These are phyloP conservation scores for Camponotus vicinus DNA, from an alignment of 1,140 invertebrate genomes.

Conservation along the genomic window DNA sequence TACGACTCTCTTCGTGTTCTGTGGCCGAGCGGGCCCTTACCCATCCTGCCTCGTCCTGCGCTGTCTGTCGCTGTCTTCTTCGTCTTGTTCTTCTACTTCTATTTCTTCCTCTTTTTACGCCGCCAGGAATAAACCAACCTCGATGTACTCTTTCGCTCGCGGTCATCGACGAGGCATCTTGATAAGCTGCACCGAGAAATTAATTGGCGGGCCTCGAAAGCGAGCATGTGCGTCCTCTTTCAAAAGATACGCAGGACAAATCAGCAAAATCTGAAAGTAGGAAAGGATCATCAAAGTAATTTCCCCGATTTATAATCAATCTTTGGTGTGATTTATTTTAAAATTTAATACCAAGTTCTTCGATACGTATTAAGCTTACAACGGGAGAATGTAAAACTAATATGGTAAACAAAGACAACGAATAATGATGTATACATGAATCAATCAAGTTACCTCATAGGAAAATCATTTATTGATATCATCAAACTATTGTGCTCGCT, in stretches of 20 bases:
- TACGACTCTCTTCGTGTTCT: slow-evolving; percentile 60
- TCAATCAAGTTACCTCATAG: slow-evolving; percentile 22
- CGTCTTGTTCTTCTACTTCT: slow-evolving; percentile 71
- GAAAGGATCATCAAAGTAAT: not conserved
- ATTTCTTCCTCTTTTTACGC: slow-evolving; percentile 71
- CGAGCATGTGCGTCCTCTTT: slow-evolving; percentile 48
- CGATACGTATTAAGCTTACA: not conserved
- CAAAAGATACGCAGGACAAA: slow-evolving; percentile 55
- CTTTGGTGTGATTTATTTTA: not conserved
- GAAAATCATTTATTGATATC: slow-evolving; percentile 31
- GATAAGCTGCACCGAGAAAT: slow-evolving; percentile 81
- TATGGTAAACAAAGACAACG: not conserved
- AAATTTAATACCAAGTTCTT: not conserved
- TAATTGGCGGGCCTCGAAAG: slow-evolving; percentile 79
- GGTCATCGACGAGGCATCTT: slow-evolving; percentile 80
- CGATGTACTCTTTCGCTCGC: slow-evolving; percentile 74
- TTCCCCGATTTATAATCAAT: not conserved
- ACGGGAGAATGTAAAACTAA: not conserved
- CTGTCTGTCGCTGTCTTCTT: slow-evolving; percentile 63
- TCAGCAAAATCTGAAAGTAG: slow-evolving; percentile 18
- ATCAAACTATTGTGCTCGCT: slow-evolving; percentile 26
- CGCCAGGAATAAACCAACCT: slow-evolving; percentile 79
- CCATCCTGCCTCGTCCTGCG: slow-evolving; percentile 46
- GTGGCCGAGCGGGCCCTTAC: slow-evolving; percentile 62
- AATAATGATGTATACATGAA: not conserved